Conservation (phyloP, 2,113 vertebrate species). For the Catagonus wagneri region DNA sequence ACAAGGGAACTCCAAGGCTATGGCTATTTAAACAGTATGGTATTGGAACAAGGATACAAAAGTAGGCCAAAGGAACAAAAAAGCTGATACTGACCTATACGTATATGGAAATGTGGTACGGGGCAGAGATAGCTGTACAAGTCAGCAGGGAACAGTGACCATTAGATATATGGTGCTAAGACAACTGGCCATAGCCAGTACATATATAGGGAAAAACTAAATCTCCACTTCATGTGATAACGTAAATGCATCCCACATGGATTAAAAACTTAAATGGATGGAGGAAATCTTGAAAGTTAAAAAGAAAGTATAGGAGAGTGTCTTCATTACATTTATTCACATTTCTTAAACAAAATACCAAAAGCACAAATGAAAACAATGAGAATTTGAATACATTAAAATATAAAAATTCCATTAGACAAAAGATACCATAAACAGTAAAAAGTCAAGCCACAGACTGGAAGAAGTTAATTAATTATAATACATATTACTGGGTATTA, state of each 20-base stretch:
- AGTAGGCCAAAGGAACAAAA: background rate
- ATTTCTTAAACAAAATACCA: constrained; percentile 14
- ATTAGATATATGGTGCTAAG: background rate
- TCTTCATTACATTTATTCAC: constrained; percentile 17
- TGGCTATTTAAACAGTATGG: constrained; percentile 18
- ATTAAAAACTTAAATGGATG: background rate
- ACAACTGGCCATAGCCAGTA: background rate
- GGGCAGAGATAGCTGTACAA: background rate
- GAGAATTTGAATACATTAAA: constrained; percentile 43
- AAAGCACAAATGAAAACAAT: constrained; percentile 18
- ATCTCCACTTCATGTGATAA: background rate
- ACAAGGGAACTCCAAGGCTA: too few species aligned
- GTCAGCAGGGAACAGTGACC: background rate
- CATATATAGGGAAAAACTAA: background rate
- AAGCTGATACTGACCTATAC: background rate
- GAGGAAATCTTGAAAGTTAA: constrained; percentile 2
- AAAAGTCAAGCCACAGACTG: background rate
- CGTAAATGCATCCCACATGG: background rate
- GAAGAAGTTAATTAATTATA: constrained; percentile 33
- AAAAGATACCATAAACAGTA: background rate
- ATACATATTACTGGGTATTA: constrained; percentile 15
- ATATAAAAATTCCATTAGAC: constrained; percentile 5
- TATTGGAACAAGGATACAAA: constrained; percentile 14
- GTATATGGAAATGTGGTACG: background rate
- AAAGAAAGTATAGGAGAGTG: background rate